A percentile compares a stretch with the other conserved stretches of the same genome.
These are phyloP conservation scores for Standfussiana lucernea DNA, from an alignment of 2,888 invertebrate species.

Conservation along the genomic window DNA sequence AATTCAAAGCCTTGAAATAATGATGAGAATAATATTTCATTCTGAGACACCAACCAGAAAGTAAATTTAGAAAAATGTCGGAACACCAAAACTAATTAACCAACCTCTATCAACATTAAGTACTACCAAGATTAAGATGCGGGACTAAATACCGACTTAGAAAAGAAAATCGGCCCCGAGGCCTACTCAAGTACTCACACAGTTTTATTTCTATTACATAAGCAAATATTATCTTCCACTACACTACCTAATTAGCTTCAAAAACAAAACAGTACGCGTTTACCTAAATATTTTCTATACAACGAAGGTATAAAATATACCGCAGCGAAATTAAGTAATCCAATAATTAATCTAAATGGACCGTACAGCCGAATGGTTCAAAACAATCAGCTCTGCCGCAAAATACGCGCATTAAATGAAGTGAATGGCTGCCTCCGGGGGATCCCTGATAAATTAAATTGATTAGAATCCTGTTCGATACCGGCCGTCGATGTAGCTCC, in stretches of 20 bases:
- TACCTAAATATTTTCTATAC: conserved; percentile 68
- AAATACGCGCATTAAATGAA: conserved; percentile 91
- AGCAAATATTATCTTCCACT: conserved; percentile 53
- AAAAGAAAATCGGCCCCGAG: conserved; percentile 49
- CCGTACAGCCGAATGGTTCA: conserved; percentile 90
- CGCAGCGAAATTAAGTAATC: conserved; percentile 89
- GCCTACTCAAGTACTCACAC: conserved; percentile 44
- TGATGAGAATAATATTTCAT: conserved; percentile 36
- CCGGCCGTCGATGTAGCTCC: conserved; percentile 84
- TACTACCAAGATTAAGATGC: conserved; percentile 61
- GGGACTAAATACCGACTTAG: conserved; percentile 57
- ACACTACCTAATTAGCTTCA: conserved; percentile 63
- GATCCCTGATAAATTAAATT: conserved; percentile 91
- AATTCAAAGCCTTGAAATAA: conserved; percentile 33
- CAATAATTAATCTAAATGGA: conserved; percentile 91
- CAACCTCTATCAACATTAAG: conserved; percentile 60
- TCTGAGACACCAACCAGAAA: conserved; percentile 26
- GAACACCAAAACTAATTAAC: conserved; percentile 56
- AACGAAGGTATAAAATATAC: conserved; percentile 81
- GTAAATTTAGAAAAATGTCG: conserved; percentile 56
- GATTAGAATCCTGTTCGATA: conserved; percentile 90
- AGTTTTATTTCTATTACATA: conserved; percentile 56
- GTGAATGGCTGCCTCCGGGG: conserved; percentile 90
- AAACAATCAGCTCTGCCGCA: conserved; percentile 90
- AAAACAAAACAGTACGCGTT: conserved; percentile 61